A percentile compares a stretch with the other conserved stretches of the same genome.
phyloP scores from a whole-genome alignment of 2,888 invertebrate species.

The Dasysyrphus tricinctus region DNA sequence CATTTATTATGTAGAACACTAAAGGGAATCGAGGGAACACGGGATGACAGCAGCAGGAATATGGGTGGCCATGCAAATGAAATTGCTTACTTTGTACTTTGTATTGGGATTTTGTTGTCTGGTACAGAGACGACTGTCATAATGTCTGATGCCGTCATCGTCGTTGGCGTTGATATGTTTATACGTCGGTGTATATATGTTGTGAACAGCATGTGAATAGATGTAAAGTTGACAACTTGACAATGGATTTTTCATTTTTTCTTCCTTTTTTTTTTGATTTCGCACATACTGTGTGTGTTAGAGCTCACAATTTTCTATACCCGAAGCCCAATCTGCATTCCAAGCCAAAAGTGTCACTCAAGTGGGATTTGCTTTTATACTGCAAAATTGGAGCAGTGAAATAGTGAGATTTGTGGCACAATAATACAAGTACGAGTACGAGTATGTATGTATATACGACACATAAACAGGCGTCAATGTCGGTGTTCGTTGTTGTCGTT shows the following conservation, averaged over 20 bases:
- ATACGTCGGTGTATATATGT: constrained; percentile 34
- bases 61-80: constrained; percentile 74
- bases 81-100: constrained; percentile 75
- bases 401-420: constrained; percentile 63
- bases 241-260: constrained; percentile 53
- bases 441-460: background rate
- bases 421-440: background rate
- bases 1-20: constrained; percentile 35
- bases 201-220: constrained; percentile 61
- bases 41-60: constrained; percentile 45
- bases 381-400: constrained; percentile 66
- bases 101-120: constrained; percentile 75
- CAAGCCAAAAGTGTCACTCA: constrained; percentile 59
- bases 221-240: constrained; percentile 72
- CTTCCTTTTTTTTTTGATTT: constrained; percentile 19
- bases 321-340: constrained; percentile 23
- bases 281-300: constrained; percentile 19
- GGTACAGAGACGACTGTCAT: constrained; percentile 74
- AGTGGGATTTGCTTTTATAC: constrained; percentile 66
- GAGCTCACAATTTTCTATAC: constrained; percentile 39
- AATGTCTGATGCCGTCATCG: constrained; percentile 73
- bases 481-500: constrained; percentile 3
- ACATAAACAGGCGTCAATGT: constrained; percentile 32
- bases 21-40: constrained; percentile 15
- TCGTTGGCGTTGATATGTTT: constrained; percentile 62